These are phyloP conservation scores for Tuberolachnus salignus DNA, from an alignment of 2,888 invertebrate genomes.

Conservation along the genomic window DNA sequence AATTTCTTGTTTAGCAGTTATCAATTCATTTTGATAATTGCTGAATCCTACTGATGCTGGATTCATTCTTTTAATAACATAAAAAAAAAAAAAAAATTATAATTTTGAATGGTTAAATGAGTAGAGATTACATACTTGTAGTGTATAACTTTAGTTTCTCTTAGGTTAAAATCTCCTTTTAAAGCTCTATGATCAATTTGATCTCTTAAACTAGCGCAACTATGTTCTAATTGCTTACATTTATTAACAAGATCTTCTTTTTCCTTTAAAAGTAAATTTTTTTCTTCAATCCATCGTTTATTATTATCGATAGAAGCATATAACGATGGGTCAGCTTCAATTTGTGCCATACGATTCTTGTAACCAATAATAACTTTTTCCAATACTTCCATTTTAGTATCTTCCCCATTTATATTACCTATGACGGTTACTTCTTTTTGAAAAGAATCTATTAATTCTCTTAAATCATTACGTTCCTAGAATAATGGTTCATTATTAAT, in stretches of 20 bases:
- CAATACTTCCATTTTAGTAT: conserved; percentile 70
- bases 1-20: conserved; percentile 75
- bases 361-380: conserved; percentile 78
- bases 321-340: conserved; percentile 60
- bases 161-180: conserved; percentile 66
- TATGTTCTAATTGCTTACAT: conserved; percentile 64
- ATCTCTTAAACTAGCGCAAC: conserved; percentile 70
- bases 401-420: conserved; percentile 54
- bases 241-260: conserved; percentile 63
- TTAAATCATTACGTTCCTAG: conserved; percentile 79
- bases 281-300: conserved; percentile 48
- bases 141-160: conserved; percentile 62
- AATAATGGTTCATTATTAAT: conserved; percentile 19
- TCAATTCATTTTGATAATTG: conserved; percentile 71
- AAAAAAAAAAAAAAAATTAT: neutral
- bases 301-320: conserved; percentile 37
- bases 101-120: neutral
- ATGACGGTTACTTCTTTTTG: conserved; percentile 77
- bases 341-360: conserved; percentile 63
- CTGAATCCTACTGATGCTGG: conserved; percentile 74
- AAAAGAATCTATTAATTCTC: conserved; percentile 78
- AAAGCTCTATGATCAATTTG: conserved; percentile 72
- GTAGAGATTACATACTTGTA: conserved; percentile 60
- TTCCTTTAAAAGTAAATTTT: conserved; percentile 53
- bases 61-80: conserved; percentile 67